Conservation (phyloP, 2,113 vertebrate genomes). For the Dermatemys mawii region DNA sequence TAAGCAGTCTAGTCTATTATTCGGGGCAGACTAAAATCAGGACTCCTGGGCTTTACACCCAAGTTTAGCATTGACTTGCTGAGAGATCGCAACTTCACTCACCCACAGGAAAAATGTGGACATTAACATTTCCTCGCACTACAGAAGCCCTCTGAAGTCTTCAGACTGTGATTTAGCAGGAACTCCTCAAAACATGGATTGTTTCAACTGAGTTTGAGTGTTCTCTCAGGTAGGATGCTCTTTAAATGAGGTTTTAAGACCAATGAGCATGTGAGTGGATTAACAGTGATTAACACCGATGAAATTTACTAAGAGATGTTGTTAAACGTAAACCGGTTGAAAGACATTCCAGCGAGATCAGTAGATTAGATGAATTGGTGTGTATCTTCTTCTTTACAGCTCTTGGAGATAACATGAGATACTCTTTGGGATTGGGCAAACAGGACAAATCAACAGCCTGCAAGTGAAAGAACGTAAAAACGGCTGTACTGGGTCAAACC, state of each 20-base stretch:
- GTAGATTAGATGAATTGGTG: background rate
- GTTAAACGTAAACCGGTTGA: background rate
- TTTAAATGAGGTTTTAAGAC: background rate
- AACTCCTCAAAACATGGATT: background rate
- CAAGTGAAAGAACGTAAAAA: background rate
- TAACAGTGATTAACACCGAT: background rate
- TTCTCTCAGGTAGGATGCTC: background rate
- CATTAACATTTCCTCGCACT: background rate
- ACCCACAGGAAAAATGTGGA: background rate
- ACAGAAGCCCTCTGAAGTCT: background rate
- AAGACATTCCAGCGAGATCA: conserved; percentile 1
- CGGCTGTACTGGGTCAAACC: no score
- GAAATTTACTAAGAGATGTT: background rate
- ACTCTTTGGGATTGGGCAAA: background rate
- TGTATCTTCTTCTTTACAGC: conserved; percentile 12
- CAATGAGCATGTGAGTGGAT: background rate
- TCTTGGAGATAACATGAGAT: background rate
- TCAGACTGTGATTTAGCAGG: background rate
- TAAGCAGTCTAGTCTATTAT: background rate
- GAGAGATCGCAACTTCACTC: background rate
- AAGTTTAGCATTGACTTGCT: background rate
- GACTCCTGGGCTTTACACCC: background rate
- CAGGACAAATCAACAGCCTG: background rate
- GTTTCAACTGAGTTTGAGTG: background rate
- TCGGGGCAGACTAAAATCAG: background rate